These are phyloP conservation scores for Asbolus verrucosus DNA, from an alignment of 1,140 invertebrate species.

Conservation along the genomic window DNA sequence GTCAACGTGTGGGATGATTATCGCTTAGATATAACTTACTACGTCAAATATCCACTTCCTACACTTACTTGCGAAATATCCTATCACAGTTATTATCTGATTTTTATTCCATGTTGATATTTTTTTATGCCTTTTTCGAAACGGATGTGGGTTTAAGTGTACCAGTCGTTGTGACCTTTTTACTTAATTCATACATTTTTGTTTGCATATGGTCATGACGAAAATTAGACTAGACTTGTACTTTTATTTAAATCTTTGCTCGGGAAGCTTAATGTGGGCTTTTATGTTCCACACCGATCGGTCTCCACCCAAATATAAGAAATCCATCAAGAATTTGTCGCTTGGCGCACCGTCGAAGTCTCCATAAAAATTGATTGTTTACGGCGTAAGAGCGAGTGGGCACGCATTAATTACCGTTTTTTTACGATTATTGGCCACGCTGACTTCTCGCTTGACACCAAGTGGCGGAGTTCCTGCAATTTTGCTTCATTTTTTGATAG, in stretches of 20 bases:
- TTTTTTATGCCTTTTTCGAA: conserved; percentile 39
- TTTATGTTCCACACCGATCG: background rate
- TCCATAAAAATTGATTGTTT: background rate
- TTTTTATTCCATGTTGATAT: conserved; percentile 28
- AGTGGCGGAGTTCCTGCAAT: no score
- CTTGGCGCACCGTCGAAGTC: conserved; percentile 1
- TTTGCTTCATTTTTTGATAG: no score
- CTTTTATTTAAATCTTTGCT: background rate
- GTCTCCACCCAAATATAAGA: background rate
- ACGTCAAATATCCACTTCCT: conserved; percentile 51
- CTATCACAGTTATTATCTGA: conserved; percentile 37
- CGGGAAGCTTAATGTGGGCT: background rate
- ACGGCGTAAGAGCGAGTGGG: background rate
- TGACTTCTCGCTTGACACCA: background rate
- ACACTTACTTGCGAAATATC: conserved; percentile 48
- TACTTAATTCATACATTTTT: conserved; percentile 11
- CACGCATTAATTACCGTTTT: background rate
- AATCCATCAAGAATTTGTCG: background rate
- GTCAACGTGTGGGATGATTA: conserved; percentile 48
- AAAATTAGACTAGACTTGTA: background rate
- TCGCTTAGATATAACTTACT: conserved; percentile 48
- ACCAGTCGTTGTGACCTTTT: conserved; percentile 36
- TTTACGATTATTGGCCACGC: background rate
- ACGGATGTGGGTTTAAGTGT: conserved; percentile 36
- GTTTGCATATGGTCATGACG: background rate